A percentile compares a stretch with the other conserved stretches of the same genome.
These are phyloP conservation scores for Physocephala rufipes DNA, from an alignment of 2,888 invertebrate genomes.

Conservation along the genomic window DNA sequence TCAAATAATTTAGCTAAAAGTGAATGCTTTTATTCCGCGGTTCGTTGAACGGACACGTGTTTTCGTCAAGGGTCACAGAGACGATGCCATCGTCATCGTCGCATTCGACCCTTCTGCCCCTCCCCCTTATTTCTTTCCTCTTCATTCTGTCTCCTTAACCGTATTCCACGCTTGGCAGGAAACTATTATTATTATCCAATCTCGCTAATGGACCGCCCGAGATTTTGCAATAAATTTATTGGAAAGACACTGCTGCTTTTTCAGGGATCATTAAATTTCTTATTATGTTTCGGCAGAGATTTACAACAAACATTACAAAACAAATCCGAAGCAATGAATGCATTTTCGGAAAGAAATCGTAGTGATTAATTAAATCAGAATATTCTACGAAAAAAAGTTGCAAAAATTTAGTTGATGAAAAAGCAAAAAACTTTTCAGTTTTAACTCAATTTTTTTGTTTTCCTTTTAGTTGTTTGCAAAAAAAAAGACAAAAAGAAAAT, in stretches of 20 bases:
- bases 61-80: slow-evolving; percentile 22
- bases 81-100: too few relatives aligned
- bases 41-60: slow-evolving; percentile 30
- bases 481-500: too few relatives aligned
- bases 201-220: slow-evolving; percentile 23
- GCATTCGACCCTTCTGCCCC: slow-evolving; percentile 6
- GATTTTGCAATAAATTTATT: neutral
- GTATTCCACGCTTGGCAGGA: too few relatives aligned
- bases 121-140: too few relatives aligned
- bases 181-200: neutral
- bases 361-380: neutral
- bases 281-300: neutral
- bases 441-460: too few relatives aligned
- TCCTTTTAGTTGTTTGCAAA: neutral
- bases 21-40: slow-evolving; percentile 11
- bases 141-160: too few relatives aligned
- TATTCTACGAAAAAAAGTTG: neutral
- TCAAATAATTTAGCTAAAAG: slow-evolving; percentile 5
- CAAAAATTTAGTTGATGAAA: neutral
- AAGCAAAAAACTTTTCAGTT: too few relatives aligned
- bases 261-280: neutral
- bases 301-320: neutral
- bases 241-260: neutral
- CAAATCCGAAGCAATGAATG: neutral
- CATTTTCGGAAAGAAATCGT: neutral